Evolutionary conservation across 2,113 vertebrate species (phyloP).

Genomic region (Mirounga angustirostris): DNA sequence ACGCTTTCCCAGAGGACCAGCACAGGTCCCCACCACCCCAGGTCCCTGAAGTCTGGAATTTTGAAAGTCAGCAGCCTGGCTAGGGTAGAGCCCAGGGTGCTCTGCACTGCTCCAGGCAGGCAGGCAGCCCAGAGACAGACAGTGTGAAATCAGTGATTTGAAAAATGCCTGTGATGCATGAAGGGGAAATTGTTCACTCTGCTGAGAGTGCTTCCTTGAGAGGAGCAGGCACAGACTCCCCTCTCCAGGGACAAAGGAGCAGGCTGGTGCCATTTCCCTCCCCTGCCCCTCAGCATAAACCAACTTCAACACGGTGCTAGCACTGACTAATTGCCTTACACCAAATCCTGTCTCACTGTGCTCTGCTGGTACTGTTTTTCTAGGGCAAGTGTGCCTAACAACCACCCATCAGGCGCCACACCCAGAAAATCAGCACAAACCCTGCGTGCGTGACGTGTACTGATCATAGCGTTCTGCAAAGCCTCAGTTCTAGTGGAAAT

Average conservation of each 20-base stretch:
- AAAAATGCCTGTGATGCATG: background rate
- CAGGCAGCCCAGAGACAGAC: background rate
- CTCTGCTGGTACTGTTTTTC: background rate
- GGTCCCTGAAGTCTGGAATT: background rate
- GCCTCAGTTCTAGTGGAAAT: background rate
- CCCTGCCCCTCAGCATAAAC: background rate
- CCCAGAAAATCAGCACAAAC: background rate
- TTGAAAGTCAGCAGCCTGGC: background rate
- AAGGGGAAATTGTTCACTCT: background rate
- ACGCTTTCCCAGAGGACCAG: background rate
- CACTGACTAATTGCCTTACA: background rate
- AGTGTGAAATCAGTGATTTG: background rate
- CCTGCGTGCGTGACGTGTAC: background rate
- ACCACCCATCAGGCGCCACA: background rate
- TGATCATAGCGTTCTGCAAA: background rate
- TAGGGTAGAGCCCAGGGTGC: background rate
- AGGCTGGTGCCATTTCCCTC: background rate
- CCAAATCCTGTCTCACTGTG: background rate
- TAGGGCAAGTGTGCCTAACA: background rate
- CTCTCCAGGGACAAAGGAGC: background rate
- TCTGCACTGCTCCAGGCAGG: background rate
- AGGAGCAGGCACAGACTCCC: background rate
- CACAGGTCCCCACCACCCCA: background rate
- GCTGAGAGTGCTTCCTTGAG: background rate
- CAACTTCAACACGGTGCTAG: background rate